These are phyloP conservation scores for Puma concolor DNA, from an alignment of 2,113 vertebrate species.

Conservation along the genomic window DNA sequence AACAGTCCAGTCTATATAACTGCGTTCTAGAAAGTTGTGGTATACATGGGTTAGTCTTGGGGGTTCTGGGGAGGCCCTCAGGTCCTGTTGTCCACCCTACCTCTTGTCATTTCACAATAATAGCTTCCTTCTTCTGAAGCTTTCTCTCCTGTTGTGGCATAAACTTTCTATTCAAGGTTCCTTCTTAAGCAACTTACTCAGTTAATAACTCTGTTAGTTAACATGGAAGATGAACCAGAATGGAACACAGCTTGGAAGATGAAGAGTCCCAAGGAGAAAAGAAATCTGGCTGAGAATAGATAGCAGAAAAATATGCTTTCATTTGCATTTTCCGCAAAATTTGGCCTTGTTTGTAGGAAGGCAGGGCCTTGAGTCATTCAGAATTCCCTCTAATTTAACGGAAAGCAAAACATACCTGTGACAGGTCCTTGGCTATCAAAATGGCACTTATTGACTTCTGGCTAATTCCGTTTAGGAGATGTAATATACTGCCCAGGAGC, in stretches of 20 bases:
- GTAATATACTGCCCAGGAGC: neutral
- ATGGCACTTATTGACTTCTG: neutral
- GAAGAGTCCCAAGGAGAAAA: neutral
- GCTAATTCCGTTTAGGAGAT: neutral
- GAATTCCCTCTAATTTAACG: neutral
- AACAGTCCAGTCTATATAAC: neutral
- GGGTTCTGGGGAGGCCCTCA: neutral
- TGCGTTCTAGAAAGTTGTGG: neutral
- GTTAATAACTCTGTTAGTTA: neutral
- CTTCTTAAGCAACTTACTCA: neutral
- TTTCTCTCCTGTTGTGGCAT: neutral
- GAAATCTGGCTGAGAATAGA: neutral
- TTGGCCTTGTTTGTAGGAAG: neutral
- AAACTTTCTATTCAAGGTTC: neutral
- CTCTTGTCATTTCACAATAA: neutral
- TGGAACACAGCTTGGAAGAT: neutral
- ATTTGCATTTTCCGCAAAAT: neutral
- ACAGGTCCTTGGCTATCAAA: neutral
- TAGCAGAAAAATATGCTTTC: neutral
- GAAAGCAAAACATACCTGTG: neutral
- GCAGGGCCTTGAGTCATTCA: neutral
- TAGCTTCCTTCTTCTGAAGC: neutral
- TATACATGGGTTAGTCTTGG: neutral
- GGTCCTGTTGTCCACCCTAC: neutral
- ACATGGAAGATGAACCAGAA: neutral